Evolutionary conservation across 2,888 invertebrate genomes (phyloP).

Genomic region (Cryptocheilus praepositus): DNA sequence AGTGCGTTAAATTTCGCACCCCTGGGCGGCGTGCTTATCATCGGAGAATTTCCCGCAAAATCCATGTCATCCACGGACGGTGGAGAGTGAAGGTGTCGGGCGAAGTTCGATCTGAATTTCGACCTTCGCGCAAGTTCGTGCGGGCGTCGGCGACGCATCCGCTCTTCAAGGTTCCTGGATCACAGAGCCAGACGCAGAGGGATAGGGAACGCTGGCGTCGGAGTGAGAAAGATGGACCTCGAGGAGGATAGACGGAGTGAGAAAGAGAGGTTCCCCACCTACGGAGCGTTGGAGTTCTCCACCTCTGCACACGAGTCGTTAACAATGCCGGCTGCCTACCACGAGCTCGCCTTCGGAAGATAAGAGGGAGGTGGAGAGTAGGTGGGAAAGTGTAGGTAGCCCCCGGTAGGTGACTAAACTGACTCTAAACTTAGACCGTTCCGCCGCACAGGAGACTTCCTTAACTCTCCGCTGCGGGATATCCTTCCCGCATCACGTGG

Average conservation of each 20-base stretch:
- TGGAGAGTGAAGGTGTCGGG: too few species aligned
- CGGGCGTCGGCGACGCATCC: neutral
- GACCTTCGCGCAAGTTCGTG: conserved; percentile 11
- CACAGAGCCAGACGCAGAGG: conserved; percentile 20
- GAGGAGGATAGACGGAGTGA: too few species aligned
- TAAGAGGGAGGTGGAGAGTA: conserved; percentile 39
- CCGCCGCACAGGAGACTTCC: conserved; percentile 17
- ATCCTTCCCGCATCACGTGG: neutral
- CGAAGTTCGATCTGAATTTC: neutral
- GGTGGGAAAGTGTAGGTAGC: conserved; percentile 48
- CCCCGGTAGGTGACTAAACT: conserved; percentile 43
- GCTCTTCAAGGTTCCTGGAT: conserved; percentile 22
- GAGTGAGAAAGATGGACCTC: too few species aligned
- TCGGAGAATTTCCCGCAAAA: too few species aligned
- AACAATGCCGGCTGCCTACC: conserved; percentile 37
- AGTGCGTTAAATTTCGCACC: too few species aligned
- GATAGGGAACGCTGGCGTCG: neutral
- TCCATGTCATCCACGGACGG: too few species aligned
- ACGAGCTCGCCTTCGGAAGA: conserved; percentile 20
- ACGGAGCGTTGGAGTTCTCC: conserved; percentile 11
- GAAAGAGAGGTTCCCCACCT: conserved; percentile 19
- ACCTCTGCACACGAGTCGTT: conserved; percentile 35
- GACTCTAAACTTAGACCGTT: conserved; percentile 47
- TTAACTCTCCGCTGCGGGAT: conserved; percentile 16
- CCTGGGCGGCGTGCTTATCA: too few species aligned